Evolutionary conservation across 1,140 invertebrate species (phyloP).

Genomic region (Neodiprion virginianus): DNA sequence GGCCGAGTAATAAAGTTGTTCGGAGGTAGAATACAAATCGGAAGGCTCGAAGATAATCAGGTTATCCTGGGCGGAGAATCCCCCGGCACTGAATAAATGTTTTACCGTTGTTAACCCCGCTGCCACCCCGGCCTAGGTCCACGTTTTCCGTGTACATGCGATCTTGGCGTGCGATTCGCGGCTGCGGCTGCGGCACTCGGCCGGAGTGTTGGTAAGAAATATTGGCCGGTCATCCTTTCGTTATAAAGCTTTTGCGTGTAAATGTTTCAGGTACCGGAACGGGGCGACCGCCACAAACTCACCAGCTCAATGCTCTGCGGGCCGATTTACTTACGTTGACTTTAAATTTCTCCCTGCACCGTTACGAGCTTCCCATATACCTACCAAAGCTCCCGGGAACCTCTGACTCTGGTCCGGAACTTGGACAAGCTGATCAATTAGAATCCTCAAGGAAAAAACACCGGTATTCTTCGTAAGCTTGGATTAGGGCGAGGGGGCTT

Average conservation of each 20-base stretch:
- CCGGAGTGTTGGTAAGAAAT: constrained; percentile 1
- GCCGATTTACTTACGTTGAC: background rate
- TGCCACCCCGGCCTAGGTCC: background rate
- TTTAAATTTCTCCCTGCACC: background rate
- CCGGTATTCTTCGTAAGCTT: too few relatives aligned
- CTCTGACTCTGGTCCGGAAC: background rate
- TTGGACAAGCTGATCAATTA: background rate
- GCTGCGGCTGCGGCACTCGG: background rate
- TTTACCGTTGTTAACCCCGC: constrained; percentile 5
- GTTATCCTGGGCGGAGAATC: constrained; percentile 1
- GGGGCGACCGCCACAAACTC: background rate
- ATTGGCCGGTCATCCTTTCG: background rate
- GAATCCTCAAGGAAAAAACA: background rate
- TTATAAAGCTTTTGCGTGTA: constrained; percentile 5
- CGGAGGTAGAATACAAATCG: constrained; percentile 1
- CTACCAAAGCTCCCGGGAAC: background rate
- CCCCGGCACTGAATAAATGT: constrained; percentile 3
- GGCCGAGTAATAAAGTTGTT: constrained; percentile 4
- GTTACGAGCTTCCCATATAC: too few relatives aligned
- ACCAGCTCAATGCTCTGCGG: background rate
- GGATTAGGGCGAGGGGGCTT: too few relatives aligned
- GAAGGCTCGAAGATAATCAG: constrained; percentile 7
- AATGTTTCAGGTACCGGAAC: background rate
- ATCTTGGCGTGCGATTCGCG: too few relatives aligned
- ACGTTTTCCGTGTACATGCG: too few relatives aligned